These are phyloP conservation scores for Flexamia atlantica DNA, from an alignment of 2,888 invertebrate species.

Conservation along the genomic window DNA sequence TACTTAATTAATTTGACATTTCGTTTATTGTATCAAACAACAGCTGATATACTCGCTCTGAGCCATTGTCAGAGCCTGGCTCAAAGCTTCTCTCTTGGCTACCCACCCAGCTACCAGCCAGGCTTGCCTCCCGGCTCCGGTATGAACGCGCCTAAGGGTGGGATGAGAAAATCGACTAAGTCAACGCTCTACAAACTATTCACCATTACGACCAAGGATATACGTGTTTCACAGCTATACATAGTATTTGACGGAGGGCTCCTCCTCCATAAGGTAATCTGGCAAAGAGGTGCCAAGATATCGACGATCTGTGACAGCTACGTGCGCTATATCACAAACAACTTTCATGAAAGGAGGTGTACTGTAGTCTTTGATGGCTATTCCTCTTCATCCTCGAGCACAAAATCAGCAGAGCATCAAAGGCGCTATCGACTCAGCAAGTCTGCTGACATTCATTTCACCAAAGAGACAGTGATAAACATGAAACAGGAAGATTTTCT, in stretches of 20 bases:
- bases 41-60: too few relatives aligned
- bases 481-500: slow-evolving; percentile 32
- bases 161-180: slow-evolving; percentile 67
- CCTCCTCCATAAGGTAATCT: slow-evolving; percentile 38
- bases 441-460: slow-evolving; percentile 41
- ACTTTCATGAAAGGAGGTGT: slow-evolving; percentile 40
- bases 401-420: slow-evolving; percentile 58
- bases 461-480: slow-evolving; percentile 10
- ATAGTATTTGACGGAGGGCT: slow-evolving; percentile 36
- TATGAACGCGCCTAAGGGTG: too few relatives aligned
- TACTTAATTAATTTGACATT: too few relatives aligned
- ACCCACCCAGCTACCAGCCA: too few relatives aligned
- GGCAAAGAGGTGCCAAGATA: slow-evolving; percentile 48
- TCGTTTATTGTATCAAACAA: too few relatives aligned
- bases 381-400: slow-evolving; percentile 40
- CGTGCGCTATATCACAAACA: not conserved
- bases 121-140: too few relatives aligned
- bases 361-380: slow-evolving; percentile 60
- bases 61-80: too few relatives aligned
- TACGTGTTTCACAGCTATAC: slow-evolving; percentile 41
- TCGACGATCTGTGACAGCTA: slow-evolving; percentile 11
- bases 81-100: too few relatives aligned
- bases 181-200: slow-evolving; percentile 65
- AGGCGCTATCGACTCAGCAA: slow-evolving; percentile 48
- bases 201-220: slow-evolving; percentile 52